Percentiles rank a stretch among this genome's conserved stretches.
phyloP scores from a whole-genome alignment of 1,140 invertebrate species.

The Drosophila sucinea region DNA sequence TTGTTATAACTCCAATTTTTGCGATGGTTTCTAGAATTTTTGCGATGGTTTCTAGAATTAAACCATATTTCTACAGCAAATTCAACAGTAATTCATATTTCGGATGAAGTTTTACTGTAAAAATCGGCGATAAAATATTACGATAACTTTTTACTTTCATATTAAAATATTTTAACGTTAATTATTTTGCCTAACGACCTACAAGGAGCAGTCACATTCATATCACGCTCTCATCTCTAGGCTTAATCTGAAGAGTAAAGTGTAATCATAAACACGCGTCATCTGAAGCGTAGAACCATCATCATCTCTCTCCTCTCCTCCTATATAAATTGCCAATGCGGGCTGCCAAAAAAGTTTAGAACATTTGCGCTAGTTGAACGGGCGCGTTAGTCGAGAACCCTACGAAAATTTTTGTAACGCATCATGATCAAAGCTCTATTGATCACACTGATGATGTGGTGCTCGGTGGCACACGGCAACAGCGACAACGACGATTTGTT shows the following conservation, averaged over 20 bases:
- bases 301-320: too few species aligned
- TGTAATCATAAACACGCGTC: slow-evolving; percentile 28
- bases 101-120: too few species aligned
- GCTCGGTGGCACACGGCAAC: background rate
- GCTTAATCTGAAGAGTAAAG: slow-evolving; percentile 9
- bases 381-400: slow-evolving; percentile 36
- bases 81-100: too few species aligned
- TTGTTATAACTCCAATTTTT: too few species aligned
- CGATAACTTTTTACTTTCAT: background rate
- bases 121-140: too few species aligned
- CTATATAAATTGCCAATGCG: slow-evolving; percentile 63
- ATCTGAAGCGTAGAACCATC: slow-evolving; percentile 54
- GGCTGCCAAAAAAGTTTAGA: slow-evolving; percentile 67
- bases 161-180: background rate
- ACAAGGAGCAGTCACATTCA: background rate
- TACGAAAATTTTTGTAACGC: slow-evolving; percentile 18
- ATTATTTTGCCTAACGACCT: background rate
- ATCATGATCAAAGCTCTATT: slow-evolving; percentile 48
- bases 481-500: slow-evolving; percentile 47
- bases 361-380: slow-evolving; percentile 56
- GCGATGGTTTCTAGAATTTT: too few species aligned
- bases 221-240: slow-evolving; percentile 3
- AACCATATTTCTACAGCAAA: too few species aligned
- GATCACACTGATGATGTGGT: slow-evolving; percentile 52
- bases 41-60: too few species aligned